Percentiles rank a stretch among this genome's conserved stretches.
Conservation (phyloP, 2,797 vertebrate genomes). For the Scarus forsteni region DNA sequence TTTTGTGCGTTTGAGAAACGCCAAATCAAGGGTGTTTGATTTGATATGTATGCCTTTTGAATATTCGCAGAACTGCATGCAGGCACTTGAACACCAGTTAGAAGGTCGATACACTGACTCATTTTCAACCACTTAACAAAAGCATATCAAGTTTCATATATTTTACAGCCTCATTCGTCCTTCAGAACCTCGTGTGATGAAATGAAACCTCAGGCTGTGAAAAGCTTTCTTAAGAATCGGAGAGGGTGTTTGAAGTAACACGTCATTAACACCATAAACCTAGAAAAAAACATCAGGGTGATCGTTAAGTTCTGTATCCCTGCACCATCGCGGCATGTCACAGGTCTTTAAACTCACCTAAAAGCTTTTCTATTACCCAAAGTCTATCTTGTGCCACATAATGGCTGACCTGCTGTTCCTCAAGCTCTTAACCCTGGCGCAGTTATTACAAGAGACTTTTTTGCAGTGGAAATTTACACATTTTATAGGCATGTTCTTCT, state of each 20-base stretch:
- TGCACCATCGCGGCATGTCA: neutral
- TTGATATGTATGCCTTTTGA: too few relatives aligned
- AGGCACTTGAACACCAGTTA: neutral
- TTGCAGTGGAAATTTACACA: neutral
- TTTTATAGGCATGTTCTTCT: neutral
- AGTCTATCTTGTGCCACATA: slow-evolving; percentile 9
- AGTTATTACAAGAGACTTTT: neutral
- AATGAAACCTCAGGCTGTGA: neutral
- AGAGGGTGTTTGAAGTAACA: neutral
- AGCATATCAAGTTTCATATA: neutral
- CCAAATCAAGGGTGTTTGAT: neutral
- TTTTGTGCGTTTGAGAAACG: neutral
- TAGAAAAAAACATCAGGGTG: neutral
- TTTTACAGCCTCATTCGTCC: neutral
- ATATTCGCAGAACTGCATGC: neutral
- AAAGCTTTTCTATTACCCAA: slow-evolving; percentile 41
- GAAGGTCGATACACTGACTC: neutral
- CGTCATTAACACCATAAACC: too few relatives aligned
- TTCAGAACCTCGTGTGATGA: neutral
- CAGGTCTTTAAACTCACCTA: slow-evolving; percentile 5
- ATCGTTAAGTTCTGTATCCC: too few relatives aligned
- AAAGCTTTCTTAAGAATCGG: neutral
- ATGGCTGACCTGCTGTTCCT: neutral
- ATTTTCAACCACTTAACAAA: neutral
- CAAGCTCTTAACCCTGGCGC: neutral